A percentile compares a stretch with the other conserved stretches of the same genome.
Evolutionary conservation across 2,888 invertebrate species (phyloP).

Genomic region (Eupithecia exiguata): DNA sequence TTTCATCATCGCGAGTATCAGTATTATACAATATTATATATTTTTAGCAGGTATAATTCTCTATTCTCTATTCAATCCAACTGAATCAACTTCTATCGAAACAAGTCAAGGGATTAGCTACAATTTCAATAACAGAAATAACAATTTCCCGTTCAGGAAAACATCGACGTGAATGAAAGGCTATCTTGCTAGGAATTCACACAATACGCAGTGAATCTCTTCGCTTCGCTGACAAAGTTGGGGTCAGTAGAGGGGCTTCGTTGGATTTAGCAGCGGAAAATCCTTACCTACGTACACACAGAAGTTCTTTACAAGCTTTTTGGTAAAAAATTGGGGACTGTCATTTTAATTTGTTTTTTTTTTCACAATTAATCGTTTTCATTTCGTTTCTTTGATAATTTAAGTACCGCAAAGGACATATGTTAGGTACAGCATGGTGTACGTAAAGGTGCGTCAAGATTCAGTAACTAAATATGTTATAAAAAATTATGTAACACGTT

Average conservation of each 20-base stretch:
- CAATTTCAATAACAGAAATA: slow-evolving; percentile 20
- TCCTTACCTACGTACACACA: background rate
- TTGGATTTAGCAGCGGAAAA: slow-evolving; percentile 85
- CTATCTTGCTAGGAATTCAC: slow-evolving; percentile 80
- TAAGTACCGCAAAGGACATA: background rate
- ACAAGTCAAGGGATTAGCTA: background rate
- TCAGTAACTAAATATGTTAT: too few relatives aligned
- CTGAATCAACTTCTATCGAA: background rate
- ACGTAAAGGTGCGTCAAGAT: too few relatives aligned
- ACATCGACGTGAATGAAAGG: slow-evolving; percentile 79
- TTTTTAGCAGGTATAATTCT: background rate
- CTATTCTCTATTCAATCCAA: background rate
- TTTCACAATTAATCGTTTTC: slow-evolving; percentile 32
- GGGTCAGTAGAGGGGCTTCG: slow-evolving; percentile 75
- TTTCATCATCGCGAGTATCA: background rate
- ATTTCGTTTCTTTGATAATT: slow-evolving; percentile 72
- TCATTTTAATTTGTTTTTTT: background rate
- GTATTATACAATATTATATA: too few relatives aligned
- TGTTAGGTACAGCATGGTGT: too few relatives aligned
- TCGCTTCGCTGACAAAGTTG: slow-evolving; percentile 76
- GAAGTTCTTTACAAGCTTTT: background rate
- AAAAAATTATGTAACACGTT: too few relatives aligned
- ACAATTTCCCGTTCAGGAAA: slow-evolving; percentile 68
- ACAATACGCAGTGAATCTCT: slow-evolving; percentile 79
- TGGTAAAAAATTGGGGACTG: background rate